Percentiles rank a stretch among this genome's conserved stretches.
Evolutionary conservation across 2,797 vertebrate genomes (phyloP).

Genomic region (Champsocephalus gunnari): DNA sequence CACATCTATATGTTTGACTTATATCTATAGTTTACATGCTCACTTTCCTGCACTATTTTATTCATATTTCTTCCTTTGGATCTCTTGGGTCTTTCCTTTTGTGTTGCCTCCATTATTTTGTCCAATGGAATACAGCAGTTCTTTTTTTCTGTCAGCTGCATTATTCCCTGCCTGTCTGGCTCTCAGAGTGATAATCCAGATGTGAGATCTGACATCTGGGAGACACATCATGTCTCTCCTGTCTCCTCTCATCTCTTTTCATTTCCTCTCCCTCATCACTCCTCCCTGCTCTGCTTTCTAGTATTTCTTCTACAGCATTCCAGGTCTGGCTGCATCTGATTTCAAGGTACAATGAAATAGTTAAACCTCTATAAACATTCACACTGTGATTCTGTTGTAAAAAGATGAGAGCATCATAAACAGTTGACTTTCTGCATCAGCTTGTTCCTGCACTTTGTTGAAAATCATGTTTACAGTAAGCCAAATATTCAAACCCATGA

Average conservation of each 20-base stretch:
- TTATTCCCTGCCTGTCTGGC: slow-evolving; percentile 26
- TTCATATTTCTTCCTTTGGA: too few relatives aligned
- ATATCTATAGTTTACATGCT: too few relatives aligned
- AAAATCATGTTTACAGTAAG: background rate
- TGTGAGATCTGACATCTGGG: slow-evolving; percentile 52
- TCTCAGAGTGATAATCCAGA: slow-evolving; percentile 61
- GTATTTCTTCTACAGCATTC: slow-evolving; percentile 28
- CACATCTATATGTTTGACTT: too few relatives aligned
- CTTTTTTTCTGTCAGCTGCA: background rate
- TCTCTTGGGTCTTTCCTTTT: slow-evolving; percentile 3
- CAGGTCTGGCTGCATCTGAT: background rate
- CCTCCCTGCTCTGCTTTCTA: slow-evolving; percentile 35
- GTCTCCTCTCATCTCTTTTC: slow-evolving; percentile 38
- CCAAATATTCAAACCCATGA: too few relatives aligned
- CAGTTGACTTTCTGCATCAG: background rate
- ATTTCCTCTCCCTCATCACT: slow-evolving; percentile 22
- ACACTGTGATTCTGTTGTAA: background rate
- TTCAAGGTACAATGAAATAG: slow-evolving; percentile 2
- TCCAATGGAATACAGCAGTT: background rate
- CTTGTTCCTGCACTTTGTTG: too few relatives aligned
- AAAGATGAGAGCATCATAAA: background rate
- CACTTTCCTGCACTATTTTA: too few relatives aligned
- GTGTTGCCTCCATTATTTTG: slow-evolving; percentile 15
- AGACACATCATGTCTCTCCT: slow-evolving; percentile 51
- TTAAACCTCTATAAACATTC: background rate